These are phyloP conservation scores for Siniperca scherzeri DNA, from an alignment of 2,797 vertebrate species.

Conservation along the genomic window DNA sequence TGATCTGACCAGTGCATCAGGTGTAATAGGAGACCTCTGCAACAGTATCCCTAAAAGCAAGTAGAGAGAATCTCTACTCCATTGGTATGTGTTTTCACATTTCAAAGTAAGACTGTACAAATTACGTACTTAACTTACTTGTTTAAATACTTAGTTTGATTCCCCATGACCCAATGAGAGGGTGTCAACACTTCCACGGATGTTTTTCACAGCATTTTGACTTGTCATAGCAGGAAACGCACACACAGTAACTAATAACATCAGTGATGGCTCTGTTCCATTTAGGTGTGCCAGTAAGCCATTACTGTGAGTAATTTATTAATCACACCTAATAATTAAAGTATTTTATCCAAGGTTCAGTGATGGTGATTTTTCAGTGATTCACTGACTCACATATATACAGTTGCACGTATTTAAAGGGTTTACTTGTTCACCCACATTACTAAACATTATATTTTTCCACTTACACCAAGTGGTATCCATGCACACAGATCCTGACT, in stretches of 20 bases:
- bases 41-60: too few relatives aligned
- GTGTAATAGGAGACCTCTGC: too few relatives aligned
- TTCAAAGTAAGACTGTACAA: too few relatives aligned
- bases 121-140: too few relatives aligned
- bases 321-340: too few relatives aligned
- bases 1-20: too few relatives aligned
- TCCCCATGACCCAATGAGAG: too few relatives aligned
- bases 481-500: neutral
- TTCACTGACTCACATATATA: neutral
- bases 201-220: neutral
- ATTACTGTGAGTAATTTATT: neutral
- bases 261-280: neutral
- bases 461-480: neutral
- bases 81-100: too few relatives aligned
- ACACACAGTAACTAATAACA: neutral
- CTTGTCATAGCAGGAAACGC: neutral
- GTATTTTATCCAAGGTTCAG: neutral
- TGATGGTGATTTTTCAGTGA: neutral
- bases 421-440: neutral
- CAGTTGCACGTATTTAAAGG: neutral
- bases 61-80: too few relatives aligned
- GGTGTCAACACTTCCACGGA: too few relatives aligned
- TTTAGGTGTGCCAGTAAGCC: neutral
- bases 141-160: too few relatives aligned
- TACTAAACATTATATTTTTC: neutral